Evolutionary conservation across 2,888 invertebrate species (phyloP), one percentile per base, ranked within the genome.

Genomic region (Thysanoteuthis rhombus): DNA sequence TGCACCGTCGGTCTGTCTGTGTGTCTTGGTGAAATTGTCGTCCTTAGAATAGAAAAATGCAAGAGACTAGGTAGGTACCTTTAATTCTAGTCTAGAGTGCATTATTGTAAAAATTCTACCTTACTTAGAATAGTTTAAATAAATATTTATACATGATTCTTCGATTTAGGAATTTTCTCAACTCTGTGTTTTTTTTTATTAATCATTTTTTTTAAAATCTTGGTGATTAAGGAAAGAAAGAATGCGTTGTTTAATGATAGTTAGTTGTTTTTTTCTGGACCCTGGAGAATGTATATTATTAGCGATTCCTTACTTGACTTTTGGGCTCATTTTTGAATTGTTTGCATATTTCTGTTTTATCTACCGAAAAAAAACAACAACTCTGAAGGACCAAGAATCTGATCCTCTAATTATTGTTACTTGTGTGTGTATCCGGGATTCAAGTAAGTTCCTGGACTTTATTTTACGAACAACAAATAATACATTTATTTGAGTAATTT

Each of bases 41-140:
- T 75, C 75, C 75, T 75, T 75, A 75, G n/a, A 75, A 75, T n/a
- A 75, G n/a, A 75, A 75, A 75, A n/a, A 75, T 75, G n/a, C 75
- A n/a, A 75, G n/a, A 75, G 10, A 75, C n/a, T 36, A 75, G 75
- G 75, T 75, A 75, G n/a, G 75, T 75, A 75, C 16, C 36, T 75
- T 75, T 10, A n/a, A n/a, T 75, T 75, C 75, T 75, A n/a, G n/a
- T n/a, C 0, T 25, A 45, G n/a, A 42, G 42, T 42, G 42, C 42
- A 12, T 42, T n/a, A n/a, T 45, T 52, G 52, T 75, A n/a, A n/a
- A 75, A 75, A 75, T n/a, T 36, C n/a, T 75, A 36, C n/a, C 25
- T 22, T 22, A 22, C 22, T 22, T 52, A 52, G 16, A 75, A n/a
- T 75, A 36, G 36, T 75, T 36, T 75, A 75, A n/a, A 75, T 3